Evolutionary conservation across 2,113 vertebrate genomes (phyloP).

Genomic region (Dicrurus megarhynchus): DNA sequence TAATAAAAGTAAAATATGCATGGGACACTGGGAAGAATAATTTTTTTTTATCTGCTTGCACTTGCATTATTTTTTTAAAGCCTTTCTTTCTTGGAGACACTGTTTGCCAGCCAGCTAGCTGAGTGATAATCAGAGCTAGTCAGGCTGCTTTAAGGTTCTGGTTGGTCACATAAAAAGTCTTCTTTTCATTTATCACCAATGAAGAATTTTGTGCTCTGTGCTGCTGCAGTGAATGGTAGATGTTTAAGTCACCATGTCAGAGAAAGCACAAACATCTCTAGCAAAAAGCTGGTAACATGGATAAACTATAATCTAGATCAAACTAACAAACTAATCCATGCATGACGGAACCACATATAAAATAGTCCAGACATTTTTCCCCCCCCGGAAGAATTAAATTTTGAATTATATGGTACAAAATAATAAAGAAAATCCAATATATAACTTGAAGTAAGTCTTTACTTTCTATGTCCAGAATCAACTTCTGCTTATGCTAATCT

Average conservation of each 20-base stretch:
- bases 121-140: neutral
- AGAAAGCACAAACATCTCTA: neutral
- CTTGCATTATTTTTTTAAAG: neutral
- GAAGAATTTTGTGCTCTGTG: neutral
- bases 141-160: neutral
- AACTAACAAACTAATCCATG: neutral
- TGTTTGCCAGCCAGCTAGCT: neutral
- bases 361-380: neutral
- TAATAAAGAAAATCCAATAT: neutral
- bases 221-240: neutral
- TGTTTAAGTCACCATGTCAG: neutral
- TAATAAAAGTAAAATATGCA: neutral
- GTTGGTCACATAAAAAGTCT: neutral
- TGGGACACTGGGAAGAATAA: neutral
- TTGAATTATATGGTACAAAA: neutral
- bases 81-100: neutral
- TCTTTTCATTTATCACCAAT: neutral
- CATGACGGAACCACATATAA: neutral
- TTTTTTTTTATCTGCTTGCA: neutral
- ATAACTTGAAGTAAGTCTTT: neutral
- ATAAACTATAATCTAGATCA: neutral
- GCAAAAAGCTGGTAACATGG: neutral
- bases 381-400: neutral
- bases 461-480: neutral
- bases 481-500: neutral